phyloP scores from a whole-genome alignment of 2,113 vertebrate genomes.

The Poeciliopsis prolifica region DNA sequence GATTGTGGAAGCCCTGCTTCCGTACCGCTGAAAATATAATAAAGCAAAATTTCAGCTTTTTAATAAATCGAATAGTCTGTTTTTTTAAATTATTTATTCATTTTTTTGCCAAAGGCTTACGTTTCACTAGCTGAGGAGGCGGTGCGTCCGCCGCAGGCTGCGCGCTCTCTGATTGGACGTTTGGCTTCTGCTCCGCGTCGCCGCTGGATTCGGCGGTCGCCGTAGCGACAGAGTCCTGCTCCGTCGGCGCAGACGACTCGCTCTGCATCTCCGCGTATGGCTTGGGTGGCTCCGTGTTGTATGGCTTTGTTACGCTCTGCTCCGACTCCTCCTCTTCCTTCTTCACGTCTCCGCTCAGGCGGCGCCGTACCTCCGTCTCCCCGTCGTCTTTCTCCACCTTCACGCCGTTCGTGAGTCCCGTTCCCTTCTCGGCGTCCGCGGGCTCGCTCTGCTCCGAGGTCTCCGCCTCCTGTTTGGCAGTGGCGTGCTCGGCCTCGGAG shows the following conservation, averaged over 20 bases:
- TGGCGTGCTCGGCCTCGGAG: slow-evolving; percentile 12
- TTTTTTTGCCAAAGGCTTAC: slow-evolving; percentile 45
- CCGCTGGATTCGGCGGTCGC: slow-evolving; percentile 54
- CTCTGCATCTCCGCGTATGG: slow-evolving; percentile 59
- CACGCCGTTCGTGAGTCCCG: slow-evolving; percentile 73
- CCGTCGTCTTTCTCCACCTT: slow-evolving; percentile 63
- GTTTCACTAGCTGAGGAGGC: slow-evolving; percentile 68
- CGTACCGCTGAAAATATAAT: slow-evolving; percentile 70
- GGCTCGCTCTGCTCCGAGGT: slow-evolving; percentile 74
- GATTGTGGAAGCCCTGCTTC: slow-evolving; percentile 82
- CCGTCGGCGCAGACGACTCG: slow-evolving; percentile 36
- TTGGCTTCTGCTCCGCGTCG: slow-evolving; percentile 53
- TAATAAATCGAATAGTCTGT: not conserved
- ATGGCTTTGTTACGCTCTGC: slow-evolving; percentile 75
- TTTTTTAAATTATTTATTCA: not conserved
- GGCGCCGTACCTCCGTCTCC: slow-evolving; percentile 11
- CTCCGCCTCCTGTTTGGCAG: slow-evolving; percentile 56
- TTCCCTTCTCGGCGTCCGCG: slow-evolving; percentile 80
- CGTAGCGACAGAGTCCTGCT: slow-evolving; percentile 57
- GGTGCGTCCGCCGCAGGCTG: slow-evolving; percentile 49
- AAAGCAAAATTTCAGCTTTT: not conserved
- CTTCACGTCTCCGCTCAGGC: slow-evolving; percentile 55
- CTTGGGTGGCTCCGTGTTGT: slow-evolving; percentile 75
- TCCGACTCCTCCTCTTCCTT: slow-evolving; percentile 65
- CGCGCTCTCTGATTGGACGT: slow-evolving; percentile 57